Evolutionary conservation across 1,140 invertebrate species (phyloP).

Genomic region (Ridgeia piscesae): DNA sequence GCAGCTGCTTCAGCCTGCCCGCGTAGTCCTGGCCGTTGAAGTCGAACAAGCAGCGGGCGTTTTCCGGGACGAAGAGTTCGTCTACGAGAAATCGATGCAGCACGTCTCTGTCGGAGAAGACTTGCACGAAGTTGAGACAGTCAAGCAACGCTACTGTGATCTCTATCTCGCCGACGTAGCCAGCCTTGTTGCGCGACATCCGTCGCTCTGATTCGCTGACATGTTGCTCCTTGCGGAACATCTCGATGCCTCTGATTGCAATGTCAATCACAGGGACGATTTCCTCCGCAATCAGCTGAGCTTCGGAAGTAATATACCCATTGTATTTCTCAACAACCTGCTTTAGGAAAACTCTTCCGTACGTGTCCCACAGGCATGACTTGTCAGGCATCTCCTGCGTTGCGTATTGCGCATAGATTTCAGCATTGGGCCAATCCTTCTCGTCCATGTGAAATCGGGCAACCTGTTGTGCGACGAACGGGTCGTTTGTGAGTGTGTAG

Average conservation of each 20-base stretch:
- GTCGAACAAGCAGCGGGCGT: constrained; percentile 7
- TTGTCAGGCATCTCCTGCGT: constrained; percentile 30
- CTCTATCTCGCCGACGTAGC: constrained; percentile 35
- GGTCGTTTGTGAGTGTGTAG: constrained; percentile 33
- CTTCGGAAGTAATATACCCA: constrained; percentile 12
- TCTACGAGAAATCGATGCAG: constrained; percentile 33
- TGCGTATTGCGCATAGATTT: constrained; percentile 32
- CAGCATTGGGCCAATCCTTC: constrained; percentile 35
- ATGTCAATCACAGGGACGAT: constrained; percentile 27
- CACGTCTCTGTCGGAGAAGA: constrained; percentile 17
- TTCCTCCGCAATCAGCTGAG: constrained; percentile 23
- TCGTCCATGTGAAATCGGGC: constrained; percentile 35
- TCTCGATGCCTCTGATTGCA: constrained; percentile 27
- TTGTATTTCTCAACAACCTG: constrained; percentile 28
- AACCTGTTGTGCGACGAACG: constrained; percentile 37
- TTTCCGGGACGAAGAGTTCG: constrained; percentile 16
- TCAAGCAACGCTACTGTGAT: constrained; percentile 25
- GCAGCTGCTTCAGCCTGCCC: constrained; percentile 28
- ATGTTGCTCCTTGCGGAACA: constrained; percentile 35
- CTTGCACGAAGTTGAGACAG: constrained; percentile 10
- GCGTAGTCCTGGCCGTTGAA: constrained; percentile 22
- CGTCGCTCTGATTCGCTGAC: constrained; percentile 30
- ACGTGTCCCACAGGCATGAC: constrained; percentile 41
- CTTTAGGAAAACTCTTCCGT: constrained; percentile 34
- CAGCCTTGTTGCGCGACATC: constrained; percentile 28